Evolutionary conservation across 2,888 invertebrate species (phyloP).

Genomic region (Habrosyne pyritoides): DNA sequence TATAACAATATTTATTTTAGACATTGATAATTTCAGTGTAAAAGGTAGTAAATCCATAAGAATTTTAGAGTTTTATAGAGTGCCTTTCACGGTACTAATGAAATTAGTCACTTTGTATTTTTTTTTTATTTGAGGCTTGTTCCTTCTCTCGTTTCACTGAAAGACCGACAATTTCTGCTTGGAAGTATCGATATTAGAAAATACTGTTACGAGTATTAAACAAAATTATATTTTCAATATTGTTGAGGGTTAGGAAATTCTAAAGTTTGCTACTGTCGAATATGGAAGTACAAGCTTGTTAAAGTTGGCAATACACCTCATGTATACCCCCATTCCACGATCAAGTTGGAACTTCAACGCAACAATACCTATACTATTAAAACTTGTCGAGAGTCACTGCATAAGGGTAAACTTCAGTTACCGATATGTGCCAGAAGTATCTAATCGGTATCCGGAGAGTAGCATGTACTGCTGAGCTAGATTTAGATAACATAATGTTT

Average conservation of each 20-base stretch:
- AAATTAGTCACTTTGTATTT: too few species aligned
- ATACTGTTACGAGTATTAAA: neutral
- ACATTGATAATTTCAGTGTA: too few species aligned
- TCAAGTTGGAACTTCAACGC: constrained; percentile 8
- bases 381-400: constrained; percentile 10
- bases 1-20: too few species aligned
- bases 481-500: neutral
- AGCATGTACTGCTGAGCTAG: neutral
- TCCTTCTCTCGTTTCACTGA: neutral
- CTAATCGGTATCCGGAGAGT: neutral
- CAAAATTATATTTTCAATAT: constrained; percentile 3
- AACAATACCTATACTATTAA: constrained; percentile 12
- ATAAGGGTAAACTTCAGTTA: constrained; percentile 8
- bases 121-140: neutral
- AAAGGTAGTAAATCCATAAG: too few species aligned
- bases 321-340: constrained; percentile 9
- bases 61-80: too few species aligned
- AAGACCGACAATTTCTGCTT: too few species aligned
- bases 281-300: constrained; percentile 12
- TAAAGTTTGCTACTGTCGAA: constrained; percentile 10
- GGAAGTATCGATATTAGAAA: neutral
- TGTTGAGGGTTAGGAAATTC: neutral
- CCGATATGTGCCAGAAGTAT: neutral
- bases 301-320: constrained; percentile 7
- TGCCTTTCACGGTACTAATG: too few species aligned